Base-by-base conservation (phyloP, 2,797 vertebrate species). In the Hydrocynus forskahlii region DNA sequence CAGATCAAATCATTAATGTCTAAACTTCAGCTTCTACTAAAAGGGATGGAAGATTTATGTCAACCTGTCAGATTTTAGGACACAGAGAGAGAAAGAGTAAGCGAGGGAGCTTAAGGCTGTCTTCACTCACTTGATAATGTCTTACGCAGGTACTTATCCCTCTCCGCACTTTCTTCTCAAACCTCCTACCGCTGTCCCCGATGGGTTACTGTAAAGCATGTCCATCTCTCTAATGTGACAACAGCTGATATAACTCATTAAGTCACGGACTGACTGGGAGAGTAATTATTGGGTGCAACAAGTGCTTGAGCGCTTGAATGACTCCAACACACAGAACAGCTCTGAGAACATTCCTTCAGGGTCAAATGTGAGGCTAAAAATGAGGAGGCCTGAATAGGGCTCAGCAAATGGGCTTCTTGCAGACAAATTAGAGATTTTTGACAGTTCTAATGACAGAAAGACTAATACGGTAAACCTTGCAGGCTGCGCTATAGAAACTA, bases 321-420 rank as follows among this genome's bases (percentile, higher is more conserved):
- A 35, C 50, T 74, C 40, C 57, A 48, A 76, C 59, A 70, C 67
- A 66, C 45, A 70, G 70, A 77, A 55, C 76, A 76, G 69, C 74
- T 68, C 76, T n/a, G 29, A 81, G 78, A 85, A 82, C 83, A 87
- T 85, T 87, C 84, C 82, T 82, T 70, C 38, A 23, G 66, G 84
- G 84, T 84, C 86, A 84, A 78, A 85, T 80, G 80, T 82, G 76
- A 85, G 60, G 74, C 75, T 75, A 69, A 79, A 63, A 38, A 79
- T 38, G 76, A 64, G 55, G 67, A 75, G 63, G 45, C 63, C 59
- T 63, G 14, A 23, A 59, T 40, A 82, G 70, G 80, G 23, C 23
- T 76, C 29, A 48, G 66, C 25, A 84, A 78, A 77, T 54, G 81
- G 72, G 35, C 76, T 29, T 63, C 21, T 35, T 50, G 59, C 66